A percentile compares a stretch with the other conserved stretches of the same genome.
phyloP scores from a whole-genome alignment of 2,888 invertebrate genomes.

The Drosophila rubida region DNA sequence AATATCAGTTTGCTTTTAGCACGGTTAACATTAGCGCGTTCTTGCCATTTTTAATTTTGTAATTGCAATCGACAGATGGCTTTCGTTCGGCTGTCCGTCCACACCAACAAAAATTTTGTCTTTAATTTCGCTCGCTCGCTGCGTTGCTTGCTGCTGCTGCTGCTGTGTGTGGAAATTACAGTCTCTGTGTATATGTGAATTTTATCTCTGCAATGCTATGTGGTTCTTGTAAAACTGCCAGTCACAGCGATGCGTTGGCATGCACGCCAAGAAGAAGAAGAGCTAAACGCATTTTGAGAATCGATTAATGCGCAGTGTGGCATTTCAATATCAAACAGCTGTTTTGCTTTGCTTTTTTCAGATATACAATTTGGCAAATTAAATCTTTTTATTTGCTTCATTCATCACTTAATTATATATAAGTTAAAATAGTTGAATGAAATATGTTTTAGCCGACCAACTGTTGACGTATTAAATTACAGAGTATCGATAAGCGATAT shows the following conservation, averaged over 20 bases:
- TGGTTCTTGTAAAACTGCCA: constrained; percentile 62
- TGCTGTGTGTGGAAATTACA: constrained; percentile 61
- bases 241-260: constrained; percentile 51
- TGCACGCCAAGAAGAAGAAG: constrained; percentile 28
- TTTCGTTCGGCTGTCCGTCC: constrained; percentile 5
- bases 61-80: constrained; percentile 22
- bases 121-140: constrained; percentile 41
- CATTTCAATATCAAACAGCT: constrained; percentile 26
- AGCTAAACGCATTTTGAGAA: constrained; percentile 5
- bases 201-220: constrained; percentile 64
- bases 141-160: neutral
- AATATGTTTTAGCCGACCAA: neutral
- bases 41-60: constrained; percentile 24
- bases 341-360: neutral
- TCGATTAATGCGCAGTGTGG: constrained; percentile 39
- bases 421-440: too few species aligned
- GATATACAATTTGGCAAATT: too few species aligned
- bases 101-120: constrained; percentile 30
- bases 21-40: constrained; percentile 9
- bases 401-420: too few species aligned
- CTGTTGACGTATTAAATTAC: neutral
- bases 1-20: constrained; percentile 39
- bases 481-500: neutral
- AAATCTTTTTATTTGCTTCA: too few species aligned
- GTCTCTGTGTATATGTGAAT: constrained; percentile 62